Base-by-base conservation (phyloP, 2,113 vertebrate species). In the Elephas maximus region DNA sequence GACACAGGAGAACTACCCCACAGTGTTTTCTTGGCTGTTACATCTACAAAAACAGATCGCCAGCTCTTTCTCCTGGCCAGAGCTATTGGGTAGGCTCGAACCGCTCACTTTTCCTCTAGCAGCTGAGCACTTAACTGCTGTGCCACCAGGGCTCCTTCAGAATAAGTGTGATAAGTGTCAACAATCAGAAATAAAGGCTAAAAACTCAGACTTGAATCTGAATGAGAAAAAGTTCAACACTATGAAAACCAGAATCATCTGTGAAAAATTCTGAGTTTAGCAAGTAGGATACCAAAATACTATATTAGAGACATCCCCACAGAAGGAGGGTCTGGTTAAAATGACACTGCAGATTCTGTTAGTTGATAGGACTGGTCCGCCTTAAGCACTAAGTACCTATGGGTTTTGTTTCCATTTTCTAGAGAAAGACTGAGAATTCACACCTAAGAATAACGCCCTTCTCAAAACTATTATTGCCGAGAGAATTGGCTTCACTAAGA, bases 231-330 rank as follows among this genome's bases (percentile, higher is more conserved):
- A 1, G 2, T 67, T 95, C n/a, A 44, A 45, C 1, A 71, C 1
- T 48, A 14, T 48, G 84, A 41, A 33, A 93, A 85, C 83, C 96
- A 78, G 92, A 98, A 41, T 48, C 28, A 94, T 26, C 4, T 81
- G 88, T 44, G 53, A 24, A 96, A 95, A 97, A 37, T 88, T 81
- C 57, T 93, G 62, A 92, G 77, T 44, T 81, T 73, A 95, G 33
- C 21, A 97, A 95, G 73, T 24, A 93, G 97, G 95, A 44, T 6
- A 83, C 28, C 28, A 18, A 78, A 82, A 53, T n/a, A 78, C 67
- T 62, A 48, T 76, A 81, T 86, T 93, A 94, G 88, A 45, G 97
- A 87, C 12, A 80, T 60, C 51, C 21, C 28, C 18, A 73, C 92
- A 8, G 63, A 86, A 88, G 11, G 37, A 88, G 2, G 95, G 74